Percentiles rank a stretch among this genome's conserved stretches.
These are phyloP conservation scores for Lasius fuliginosus DNA, from an alignment of 2,888 invertebrate genomes.

Conservation along the genomic window DNA sequence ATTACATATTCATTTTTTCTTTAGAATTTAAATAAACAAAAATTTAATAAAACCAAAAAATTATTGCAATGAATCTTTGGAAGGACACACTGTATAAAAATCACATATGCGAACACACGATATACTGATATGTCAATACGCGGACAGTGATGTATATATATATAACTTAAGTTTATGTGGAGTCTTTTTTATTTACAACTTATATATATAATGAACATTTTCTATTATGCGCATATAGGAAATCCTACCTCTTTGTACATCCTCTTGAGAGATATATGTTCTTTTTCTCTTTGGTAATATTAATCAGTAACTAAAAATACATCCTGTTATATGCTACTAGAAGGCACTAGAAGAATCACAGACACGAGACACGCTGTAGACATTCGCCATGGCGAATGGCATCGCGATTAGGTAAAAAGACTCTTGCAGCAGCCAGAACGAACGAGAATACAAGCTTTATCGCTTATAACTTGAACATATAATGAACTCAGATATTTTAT, in stretches of 20 bases:
- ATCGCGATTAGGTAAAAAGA: slow-evolving; percentile 70
- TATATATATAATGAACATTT: slow-evolving; percentile 50
- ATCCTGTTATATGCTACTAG: slow-evolving; percentile 66
- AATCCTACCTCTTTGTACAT: slow-evolving; percentile 67
- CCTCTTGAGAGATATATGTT: slow-evolving; percentile 43
- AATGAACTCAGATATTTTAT: neutral
- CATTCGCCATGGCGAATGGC: slow-evolving; percentile 56
- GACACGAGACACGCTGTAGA: slow-evolving; percentile 77
- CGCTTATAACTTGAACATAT: slow-evolving; percentile 16
- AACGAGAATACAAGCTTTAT: slow-evolving; percentile 15
- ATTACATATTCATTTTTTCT: neutral
- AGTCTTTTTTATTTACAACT: slow-evolving; percentile 74
- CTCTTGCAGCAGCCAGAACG: slow-evolving; percentile 53
- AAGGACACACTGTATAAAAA: slow-evolving; percentile 27
- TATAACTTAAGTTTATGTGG: slow-evolving; percentile 69
- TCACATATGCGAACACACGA: slow-evolving; percentile 7
- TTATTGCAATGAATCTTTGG: neutral
- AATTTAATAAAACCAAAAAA: slow-evolving; percentile 10
- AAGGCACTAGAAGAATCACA: slow-evolving; percentile 85
- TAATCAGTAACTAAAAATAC: slow-evolving; percentile 72
- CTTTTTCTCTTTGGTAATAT: slow-evolving; percentile 77
- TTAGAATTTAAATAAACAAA: neutral
- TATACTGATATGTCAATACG: slow-evolving; percentile 37
- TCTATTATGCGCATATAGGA: slow-evolving; percentile 11
- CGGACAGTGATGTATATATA: slow-evolving; percentile 54